Base-by-base conservation (phyloP, 2,888 invertebrate species). In the Dermolepida albohirtum region DNA sequence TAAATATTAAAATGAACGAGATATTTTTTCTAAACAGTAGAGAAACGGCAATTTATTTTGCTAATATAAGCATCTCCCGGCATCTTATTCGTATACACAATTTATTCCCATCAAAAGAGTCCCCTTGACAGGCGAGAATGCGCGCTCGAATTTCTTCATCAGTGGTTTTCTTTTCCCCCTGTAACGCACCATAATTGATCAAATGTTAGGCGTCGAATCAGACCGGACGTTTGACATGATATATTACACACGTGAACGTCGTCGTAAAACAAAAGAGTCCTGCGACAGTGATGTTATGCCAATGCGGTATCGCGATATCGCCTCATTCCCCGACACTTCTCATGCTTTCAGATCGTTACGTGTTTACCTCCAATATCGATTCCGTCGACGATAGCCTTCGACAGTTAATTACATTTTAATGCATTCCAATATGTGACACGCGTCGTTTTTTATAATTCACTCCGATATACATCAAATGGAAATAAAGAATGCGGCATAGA, bases 391-490 rank as follows among this genome's bases (percentile, higher is more conserved):
- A 62, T 62, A 62, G 39, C 49, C 59, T 57, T 44, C 43, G 44
- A n/a, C 44, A 44, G 59, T 62, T 62, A 62, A 62, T 62, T 62
- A 62, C 59, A 47, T 47, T 62, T 34, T 49, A 49, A 47, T 47
- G 34, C 34, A 57, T 57, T 44, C 57, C 27, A 27, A 17, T 22
- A 22, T 44, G 16, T 7, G 8, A 14, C 14, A 47, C 2, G 12
- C 16, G 47, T 14, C 8, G 17, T 8, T 47, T 47, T 47, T 34
- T 10, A 34, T 34, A 34, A 34, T 34, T 4, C 22, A 4, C 22
- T 22, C 4, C n/a, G 22, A 22, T 4, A 34, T 2, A 34, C 10
- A 34, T 10, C 34, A 10, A 8, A 34, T 8, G 6, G 34, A 34
- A 34, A 34, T 34, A 34, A 34, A 34, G 34, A 2, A 34, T 5